Percentiles rank a stretch among this genome's conserved stretches.
Conservation (phyloP, 2,797 vertebrate genomes). For the Schizothorax lantsangensis region DNA sequence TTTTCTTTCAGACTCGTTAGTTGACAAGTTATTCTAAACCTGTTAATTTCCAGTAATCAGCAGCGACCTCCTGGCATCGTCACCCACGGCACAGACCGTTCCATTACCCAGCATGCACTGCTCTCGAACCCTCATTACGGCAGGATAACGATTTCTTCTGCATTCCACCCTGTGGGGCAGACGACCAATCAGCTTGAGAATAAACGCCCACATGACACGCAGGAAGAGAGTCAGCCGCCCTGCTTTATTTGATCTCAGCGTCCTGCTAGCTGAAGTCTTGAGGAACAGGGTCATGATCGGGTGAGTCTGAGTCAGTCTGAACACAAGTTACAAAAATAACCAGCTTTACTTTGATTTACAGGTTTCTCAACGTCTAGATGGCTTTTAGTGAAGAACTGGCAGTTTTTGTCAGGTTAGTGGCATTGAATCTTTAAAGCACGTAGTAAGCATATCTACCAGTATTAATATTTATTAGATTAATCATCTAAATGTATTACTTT, state of each 20-base stretch:
- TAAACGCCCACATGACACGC: not conserved
- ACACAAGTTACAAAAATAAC: not conserved
- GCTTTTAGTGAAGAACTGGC: not conserved
- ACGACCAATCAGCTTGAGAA: slow-evolving; percentile 8
- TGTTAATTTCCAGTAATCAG: slow-evolving; percentile 4
- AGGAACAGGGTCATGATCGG: not conserved
- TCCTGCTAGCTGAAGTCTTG: not conserved
- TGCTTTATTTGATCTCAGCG: not conserved
- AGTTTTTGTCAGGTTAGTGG: too few species aligned
- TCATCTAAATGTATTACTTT: not conserved
- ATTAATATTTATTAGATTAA: not conserved
- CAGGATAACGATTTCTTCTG: not conserved
- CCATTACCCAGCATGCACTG: slow-evolving; percentile 29
- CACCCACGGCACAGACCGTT: not conserved
- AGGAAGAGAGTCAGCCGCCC: not conserved
- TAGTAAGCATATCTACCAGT: too few species aligned
- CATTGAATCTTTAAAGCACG: too few species aligned
- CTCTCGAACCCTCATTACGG: slow-evolving; percentile 16
- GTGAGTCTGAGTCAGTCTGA: not conserved
- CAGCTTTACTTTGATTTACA: not conserved
- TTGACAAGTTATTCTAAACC: not conserved
- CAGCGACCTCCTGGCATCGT: not conserved
- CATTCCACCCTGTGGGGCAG: not conserved
- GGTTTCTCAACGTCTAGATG: not conserved
- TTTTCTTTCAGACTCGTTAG: not conserved